Conservation (phyloP, 1,140 invertebrate species). For the Drosophila littoralis region DNA sequence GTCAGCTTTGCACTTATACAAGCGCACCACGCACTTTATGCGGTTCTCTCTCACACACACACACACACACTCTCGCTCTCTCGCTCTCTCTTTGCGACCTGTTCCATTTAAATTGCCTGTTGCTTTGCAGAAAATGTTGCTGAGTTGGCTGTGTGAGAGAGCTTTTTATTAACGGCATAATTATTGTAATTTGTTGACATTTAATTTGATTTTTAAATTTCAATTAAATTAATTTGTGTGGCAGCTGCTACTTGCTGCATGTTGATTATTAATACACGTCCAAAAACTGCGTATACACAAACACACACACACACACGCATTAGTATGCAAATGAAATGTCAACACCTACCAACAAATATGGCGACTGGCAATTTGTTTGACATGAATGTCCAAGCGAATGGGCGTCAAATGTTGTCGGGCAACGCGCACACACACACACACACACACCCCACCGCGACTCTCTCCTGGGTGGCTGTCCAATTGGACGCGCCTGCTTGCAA, state of each 20-base stretch:
- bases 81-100: constrained; percentile 28
- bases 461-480: constrained; percentile 19
- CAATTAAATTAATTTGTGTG: constrained; percentile 74
- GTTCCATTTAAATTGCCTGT: constrained; percentile 47
- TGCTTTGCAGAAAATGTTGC: constrained; percentile 49
- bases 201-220: constrained; percentile 80
- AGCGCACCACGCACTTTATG: constrained; percentile 59
- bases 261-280: constrained; percentile 76
- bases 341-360: constrained; percentile 60
- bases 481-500: constrained; percentile 38
- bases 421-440: background rate
- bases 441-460: background rate
- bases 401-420: constrained; percentile 46
- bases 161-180: constrained; percentile 62
- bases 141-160: constrained; percentile 24
- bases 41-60: background rate
- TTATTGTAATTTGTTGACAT: constrained; percentile 80
- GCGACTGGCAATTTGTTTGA: constrained; percentile 61
- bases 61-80: background rate
- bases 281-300: constrained; percentile 50
- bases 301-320: constrained; percentile 1
- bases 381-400: constrained; percentile 59
- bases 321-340: constrained; percentile 69
- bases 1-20: constrained; percentile 59
- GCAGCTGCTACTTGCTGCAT: constrained; percentile 67